These are phyloP conservation scores for Parazoanthus swiftii DNA, from an alignment of 92 coral and sea anemone genomes.

Conservation along the genomic window DNA sequence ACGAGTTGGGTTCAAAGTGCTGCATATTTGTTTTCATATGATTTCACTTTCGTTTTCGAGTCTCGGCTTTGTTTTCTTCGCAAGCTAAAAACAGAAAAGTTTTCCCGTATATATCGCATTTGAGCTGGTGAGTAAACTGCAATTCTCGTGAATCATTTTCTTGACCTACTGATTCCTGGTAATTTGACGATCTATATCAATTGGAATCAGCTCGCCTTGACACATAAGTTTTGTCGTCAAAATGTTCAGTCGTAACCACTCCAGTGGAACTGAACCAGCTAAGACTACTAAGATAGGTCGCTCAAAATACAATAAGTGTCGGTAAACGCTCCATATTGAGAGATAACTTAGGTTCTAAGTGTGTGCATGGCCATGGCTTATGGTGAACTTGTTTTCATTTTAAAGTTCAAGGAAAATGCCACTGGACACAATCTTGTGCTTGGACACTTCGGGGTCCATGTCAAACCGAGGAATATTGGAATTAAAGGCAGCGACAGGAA, in stretches of 20 bases:
- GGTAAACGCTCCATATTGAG: neutral
- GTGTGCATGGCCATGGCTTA: neutral
- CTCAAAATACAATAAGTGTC: neutral
- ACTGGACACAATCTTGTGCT: conserved; percentile 67
- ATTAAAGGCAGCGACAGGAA: conserved; percentile 59
- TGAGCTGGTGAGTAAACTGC: neutral
- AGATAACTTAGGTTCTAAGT: neutral
- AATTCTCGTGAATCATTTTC: neutral
- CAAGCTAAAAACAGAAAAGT: neutral
- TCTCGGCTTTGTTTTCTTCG: neutral
- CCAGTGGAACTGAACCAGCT: no score
- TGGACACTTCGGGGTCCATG: conserved; percentile 79
- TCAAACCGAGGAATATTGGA: conserved; percentile 66
- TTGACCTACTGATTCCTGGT: neutral
- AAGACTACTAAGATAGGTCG: neutral
- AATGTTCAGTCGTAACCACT: no score
- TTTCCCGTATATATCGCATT: neutral
- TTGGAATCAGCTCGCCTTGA: neutral
- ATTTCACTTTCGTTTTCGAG: conserved; percentile 15
- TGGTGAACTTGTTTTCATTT: neutral
- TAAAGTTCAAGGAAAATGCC: conserved; percentile 46
- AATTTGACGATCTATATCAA: neutral
- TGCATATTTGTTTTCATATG: neutral
- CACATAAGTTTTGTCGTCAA: no score
- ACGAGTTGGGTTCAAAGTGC: neutral